phyloP scores from a whole-genome alignment of 1,140 invertebrate genomes.

The Drosophila yakuba region DNA sequence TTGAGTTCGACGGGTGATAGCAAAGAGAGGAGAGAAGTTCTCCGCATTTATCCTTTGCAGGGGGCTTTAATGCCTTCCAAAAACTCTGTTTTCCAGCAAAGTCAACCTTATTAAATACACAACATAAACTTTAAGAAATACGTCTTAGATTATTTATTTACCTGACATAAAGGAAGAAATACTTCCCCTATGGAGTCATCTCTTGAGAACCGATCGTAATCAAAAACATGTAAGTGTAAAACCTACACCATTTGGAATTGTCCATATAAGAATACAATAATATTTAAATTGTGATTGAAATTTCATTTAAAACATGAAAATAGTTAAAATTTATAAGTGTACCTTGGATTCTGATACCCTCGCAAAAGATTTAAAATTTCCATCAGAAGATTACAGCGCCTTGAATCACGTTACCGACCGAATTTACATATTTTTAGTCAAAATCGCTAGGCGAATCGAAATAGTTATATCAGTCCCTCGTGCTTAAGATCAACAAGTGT shows the following conservation, averaged over 20 bases:
- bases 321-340: not conserved
- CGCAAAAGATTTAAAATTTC: no score
- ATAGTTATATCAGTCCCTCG: no score
- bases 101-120: conserved; percentile 89
- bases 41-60: conserved; percentile 96
- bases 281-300: not conserved
- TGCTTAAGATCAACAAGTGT: no score
- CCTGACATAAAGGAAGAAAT: conserved; percentile 96
- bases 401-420: no score
- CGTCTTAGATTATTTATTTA: conserved; percentile 79
- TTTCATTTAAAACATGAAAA: not conserved
- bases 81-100: conserved; percentile 95
- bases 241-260: conserved; percentile 87
- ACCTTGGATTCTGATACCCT: no score
- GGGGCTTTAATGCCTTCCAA: conserved; percentile 96
- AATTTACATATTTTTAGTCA: no score
- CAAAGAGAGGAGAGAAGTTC: conserved; percentile 95
- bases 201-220: conserved; percentile 97
- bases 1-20: conserved; percentile 96
- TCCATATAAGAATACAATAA: not conserved
- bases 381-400: no score
- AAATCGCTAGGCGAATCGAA: no score
- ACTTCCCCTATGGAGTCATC: conserved; percentile 99
- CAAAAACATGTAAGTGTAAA: conserved; percentile 97
- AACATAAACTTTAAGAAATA: not conserved